These are phyloP conservation scores for Phymorhynchus buccinoides DNA, from an alignment of 1,140 invertebrate species.

Conservation along the genomic window DNA sequence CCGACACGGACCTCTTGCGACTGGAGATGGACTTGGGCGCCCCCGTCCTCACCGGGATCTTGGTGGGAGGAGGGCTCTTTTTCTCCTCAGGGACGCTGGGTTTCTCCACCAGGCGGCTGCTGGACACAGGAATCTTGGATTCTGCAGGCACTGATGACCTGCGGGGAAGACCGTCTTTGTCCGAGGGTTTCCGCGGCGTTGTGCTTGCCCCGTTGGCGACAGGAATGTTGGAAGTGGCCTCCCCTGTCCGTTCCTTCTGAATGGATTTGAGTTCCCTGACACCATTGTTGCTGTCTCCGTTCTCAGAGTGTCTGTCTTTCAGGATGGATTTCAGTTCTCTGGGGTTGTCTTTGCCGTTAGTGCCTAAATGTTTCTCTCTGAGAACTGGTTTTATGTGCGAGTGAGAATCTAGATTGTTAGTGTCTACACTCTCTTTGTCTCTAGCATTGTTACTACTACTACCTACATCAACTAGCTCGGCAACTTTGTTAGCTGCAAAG, in stretches of 20 bases:
- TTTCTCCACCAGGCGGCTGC: conserved; percentile 41
- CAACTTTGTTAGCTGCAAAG: not conserved
- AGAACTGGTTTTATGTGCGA: conserved; percentile 39
- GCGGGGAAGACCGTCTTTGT: conserved; percentile 4
- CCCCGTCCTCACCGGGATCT: conserved; percentile 32
- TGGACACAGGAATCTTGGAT: conserved; percentile 7
- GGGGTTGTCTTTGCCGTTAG: not conserved
- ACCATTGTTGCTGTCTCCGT: not conserved
- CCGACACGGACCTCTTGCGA: conserved; percentile 54
- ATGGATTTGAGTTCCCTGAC: conserved; percentile 43
- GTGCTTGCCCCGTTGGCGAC: conserved; percentile 30
- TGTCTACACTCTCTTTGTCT: conserved; percentile 24
- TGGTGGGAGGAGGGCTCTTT: conserved; percentile 11
- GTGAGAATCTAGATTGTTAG: conserved; percentile 26
- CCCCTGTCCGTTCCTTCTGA: conserved; percentile 23
- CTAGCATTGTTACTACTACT: conserved; percentile 40
- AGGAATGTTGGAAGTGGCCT: conserved; percentile 28
- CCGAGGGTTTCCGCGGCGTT: not conserved
- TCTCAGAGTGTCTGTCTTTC: conserved; percentile 42
- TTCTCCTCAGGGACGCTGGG: conserved; percentile 40
- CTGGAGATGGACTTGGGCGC: not conserved
- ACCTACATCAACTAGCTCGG: not conserved
- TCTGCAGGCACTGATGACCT: not conserved
- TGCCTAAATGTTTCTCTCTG: conserved; percentile 44
- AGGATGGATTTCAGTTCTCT: conserved; percentile 45